Percentiles rank a stretch among this genome's conserved stretches.
Evolutionary conservation across 23 tunicate species (phyloP).

Genomic region (Styela plicata): DNA sequence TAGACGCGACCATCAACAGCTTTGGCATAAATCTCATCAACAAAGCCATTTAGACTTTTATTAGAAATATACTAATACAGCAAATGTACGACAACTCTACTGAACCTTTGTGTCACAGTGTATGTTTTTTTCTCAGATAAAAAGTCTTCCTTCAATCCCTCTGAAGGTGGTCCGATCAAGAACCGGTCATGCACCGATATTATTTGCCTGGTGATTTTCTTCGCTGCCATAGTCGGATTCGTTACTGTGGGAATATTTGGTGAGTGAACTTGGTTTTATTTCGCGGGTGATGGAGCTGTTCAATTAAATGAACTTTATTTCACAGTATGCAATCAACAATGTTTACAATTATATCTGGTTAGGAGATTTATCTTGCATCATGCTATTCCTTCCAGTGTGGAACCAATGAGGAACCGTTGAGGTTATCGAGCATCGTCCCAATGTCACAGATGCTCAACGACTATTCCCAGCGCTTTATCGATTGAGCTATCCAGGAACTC

Average conservation of each 20-base stretch:
- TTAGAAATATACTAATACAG: neutral
- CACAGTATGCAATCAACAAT: no score
- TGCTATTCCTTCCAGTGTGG: no score
- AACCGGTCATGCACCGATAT: conserved; percentile 33
- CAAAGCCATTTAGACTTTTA: neutral
- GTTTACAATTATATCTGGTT: no score
- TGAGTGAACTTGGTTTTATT: neutral
- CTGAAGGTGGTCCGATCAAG: conserved; percentile 14
- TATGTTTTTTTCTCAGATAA: conserved; percentile 5
- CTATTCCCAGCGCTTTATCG: no score
- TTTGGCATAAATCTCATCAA: neutral
- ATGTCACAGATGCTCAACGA: no score
- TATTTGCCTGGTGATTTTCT: conserved; percentile 1
- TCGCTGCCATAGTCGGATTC: conserved; percentile 12
- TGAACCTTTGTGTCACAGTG: neutral
- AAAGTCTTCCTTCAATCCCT: neutral
- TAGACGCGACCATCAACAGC: no score
- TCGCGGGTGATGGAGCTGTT: no score
- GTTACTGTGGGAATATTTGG: conserved; percentile 13
- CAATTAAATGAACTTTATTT: no score
- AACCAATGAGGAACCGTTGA: no score
- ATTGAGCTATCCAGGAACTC: no score
- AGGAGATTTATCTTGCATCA: no score
- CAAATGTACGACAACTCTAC: neutral
- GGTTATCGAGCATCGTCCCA: no score